Percentiles rank a stretch among this genome's conserved stretches.
phyloP scores from a whole-genome alignment of 2,113 vertebrate species.

The Oncorhynchus clarkii region DNA sequence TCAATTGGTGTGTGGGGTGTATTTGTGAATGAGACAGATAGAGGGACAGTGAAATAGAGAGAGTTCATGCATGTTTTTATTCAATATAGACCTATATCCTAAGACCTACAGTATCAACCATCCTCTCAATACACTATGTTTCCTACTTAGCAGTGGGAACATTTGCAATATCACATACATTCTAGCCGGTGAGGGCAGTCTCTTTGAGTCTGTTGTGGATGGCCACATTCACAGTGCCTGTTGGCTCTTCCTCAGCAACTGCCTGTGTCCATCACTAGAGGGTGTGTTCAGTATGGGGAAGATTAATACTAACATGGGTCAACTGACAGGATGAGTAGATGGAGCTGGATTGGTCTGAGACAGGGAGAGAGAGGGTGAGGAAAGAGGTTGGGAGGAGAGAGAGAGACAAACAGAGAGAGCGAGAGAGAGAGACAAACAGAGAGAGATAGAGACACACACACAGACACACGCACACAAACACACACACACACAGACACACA shows the following conservation, averaged over 20 bases:
- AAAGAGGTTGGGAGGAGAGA: background rate
- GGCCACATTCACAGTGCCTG: background rate
- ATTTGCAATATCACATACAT: background rate
- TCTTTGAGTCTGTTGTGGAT: background rate
- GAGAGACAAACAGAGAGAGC: background rate
- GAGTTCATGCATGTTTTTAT: background rate
- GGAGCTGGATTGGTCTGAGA: background rate
- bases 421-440: background rate
- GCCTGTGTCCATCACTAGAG: conserved; percentile 71
- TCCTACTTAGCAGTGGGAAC: background rate
- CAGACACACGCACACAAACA: background rate
- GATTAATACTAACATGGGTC: conserved; percentile 30
- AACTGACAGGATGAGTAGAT: background rate
- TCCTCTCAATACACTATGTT: background rate
- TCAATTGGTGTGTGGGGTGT: background rate
- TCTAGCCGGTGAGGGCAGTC: background rate
- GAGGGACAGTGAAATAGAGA: too few species aligned
- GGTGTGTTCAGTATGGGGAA: conserved; percentile 63
- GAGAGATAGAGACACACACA: background rate
- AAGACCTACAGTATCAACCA: background rate
- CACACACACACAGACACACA: too few species aligned
- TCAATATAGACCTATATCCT: background rate
- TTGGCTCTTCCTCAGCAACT: conserved; percentile 38
- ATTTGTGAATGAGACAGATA: background rate
- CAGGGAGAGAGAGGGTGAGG: conserved; percentile 14